Evolutionary conservation across 2,113 vertebrate genomes (phyloP).

Genomic region (Zosterops japonicus): DNA sequence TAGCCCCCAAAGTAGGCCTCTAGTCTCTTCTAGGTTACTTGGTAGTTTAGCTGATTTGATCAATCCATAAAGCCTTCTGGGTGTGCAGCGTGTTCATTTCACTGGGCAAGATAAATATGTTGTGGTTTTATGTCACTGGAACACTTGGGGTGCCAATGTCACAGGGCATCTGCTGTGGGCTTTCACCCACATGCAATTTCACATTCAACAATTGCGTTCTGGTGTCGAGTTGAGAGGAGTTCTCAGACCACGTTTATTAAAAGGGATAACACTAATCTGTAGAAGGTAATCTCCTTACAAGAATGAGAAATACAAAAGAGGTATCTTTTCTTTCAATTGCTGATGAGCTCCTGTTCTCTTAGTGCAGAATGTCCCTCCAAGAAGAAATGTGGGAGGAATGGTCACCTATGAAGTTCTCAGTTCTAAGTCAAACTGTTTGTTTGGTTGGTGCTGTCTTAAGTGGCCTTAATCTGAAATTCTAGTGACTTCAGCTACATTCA

Average conservation of each 20-base stretch:
- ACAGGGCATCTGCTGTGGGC: not conserved
- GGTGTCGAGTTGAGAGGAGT: not conserved
- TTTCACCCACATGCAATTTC: not conserved
- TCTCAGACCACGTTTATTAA: not conserved
- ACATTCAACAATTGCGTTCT: rapidly evolving
- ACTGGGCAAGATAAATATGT: not conserved
- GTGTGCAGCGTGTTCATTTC: not conserved
- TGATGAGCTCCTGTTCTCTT: not conserved
- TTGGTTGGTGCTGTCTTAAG: not conserved
- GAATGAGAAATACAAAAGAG: not conserved
- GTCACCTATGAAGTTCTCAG: not conserved
- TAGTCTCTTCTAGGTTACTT: not conserved
- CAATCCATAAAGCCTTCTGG: not conserved
- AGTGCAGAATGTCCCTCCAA: not conserved
- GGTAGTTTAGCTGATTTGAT: not conserved
- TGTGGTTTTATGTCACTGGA: not conserved
- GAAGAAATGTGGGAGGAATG: not conserved
- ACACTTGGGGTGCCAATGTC: not conserved
- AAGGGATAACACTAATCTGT: not conserved
- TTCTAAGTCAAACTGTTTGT: not conserved
- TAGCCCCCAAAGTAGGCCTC: not conserved
- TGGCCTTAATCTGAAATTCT: not conserved
- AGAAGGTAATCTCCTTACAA: not conserved
- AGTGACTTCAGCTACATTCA: not conserved
- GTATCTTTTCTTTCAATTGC: not conserved